These are phyloP conservation scores for Oplegnathus fasciatus DNA, from an alignment of 2,113 vertebrate genomes.

Conservation along the genomic window DNA sequence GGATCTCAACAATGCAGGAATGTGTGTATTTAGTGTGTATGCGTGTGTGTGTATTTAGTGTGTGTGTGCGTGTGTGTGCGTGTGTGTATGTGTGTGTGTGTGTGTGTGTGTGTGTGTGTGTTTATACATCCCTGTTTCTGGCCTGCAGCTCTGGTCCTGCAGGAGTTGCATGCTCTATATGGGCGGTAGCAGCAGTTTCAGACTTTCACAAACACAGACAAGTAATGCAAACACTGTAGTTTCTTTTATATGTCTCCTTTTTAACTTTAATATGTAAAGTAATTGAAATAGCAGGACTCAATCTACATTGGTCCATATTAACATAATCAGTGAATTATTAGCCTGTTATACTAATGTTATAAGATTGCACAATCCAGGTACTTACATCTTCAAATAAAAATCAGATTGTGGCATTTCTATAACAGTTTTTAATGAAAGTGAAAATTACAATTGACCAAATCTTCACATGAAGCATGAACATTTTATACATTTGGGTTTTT, in stretches of 20 bases:
- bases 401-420: neutral
- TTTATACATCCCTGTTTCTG: neutral
- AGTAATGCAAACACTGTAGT: neutral
- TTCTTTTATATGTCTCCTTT: neutral
- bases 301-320: neutral
- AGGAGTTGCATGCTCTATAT: neutral
- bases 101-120: neutral
- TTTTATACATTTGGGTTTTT: no score
- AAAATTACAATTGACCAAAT: no score
- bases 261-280: neutral
- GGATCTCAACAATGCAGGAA: no score
- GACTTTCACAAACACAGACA: neutral
- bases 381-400: neutral
- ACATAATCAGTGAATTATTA: neutral
- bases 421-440: neutral
- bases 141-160: neutral
- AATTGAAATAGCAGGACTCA: neutral
- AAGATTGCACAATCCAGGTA: neutral
- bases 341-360: neutral
- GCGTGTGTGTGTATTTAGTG: no score
- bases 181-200: neutral
- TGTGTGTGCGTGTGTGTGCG: neutral
- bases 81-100: neutral
- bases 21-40: no score
- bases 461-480: no score